Evolutionary conservation across 1,140 invertebrate species (phyloP).

Genomic region (Tetramorium alpestre): DNA sequence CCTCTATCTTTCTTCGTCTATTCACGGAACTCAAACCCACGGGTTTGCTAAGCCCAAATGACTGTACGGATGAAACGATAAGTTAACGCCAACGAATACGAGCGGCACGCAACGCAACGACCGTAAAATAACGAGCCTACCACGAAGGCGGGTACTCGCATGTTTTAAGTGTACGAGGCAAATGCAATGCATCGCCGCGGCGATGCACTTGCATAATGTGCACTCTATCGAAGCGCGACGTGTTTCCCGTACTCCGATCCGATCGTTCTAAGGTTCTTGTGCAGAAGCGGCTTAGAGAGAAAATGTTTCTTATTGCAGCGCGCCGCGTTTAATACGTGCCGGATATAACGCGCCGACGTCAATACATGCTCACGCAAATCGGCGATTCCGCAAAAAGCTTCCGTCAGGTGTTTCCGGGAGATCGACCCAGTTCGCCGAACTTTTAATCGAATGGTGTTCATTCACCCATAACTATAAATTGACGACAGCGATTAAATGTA

Average conservation of each 20-base stretch:
- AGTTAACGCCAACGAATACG: conserved; percentile 38
- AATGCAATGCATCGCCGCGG: conserved; percentile 46
- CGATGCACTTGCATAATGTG: conserved; percentile 65
- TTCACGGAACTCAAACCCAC: neutral
- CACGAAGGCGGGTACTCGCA: conserved; percentile 49
- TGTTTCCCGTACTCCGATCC: conserved; percentile 8
- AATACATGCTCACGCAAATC: conserved; percentile 26
- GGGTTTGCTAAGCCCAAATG: neutral
- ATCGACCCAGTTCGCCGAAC: conserved; percentile 8
- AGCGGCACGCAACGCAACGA: conserved; percentile 58
- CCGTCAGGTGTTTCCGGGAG: conserved; percentile 56
- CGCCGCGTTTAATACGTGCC: conserved; percentile 16
- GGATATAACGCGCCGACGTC: conserved; percentile 55
- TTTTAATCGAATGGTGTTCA: conserved; percentile 32
- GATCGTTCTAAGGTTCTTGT: conserved; percentile 29
- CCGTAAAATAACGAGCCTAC: conserved; percentile 64
- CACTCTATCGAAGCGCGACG: conserved; percentile 56
- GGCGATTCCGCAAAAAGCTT: conserved; percentile 34
- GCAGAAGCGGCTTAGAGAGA: conserved; percentile 13
- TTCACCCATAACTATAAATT: conserved; percentile 8
- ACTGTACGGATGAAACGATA: conserved; percentile 54
- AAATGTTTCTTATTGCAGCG: conserved; percentile 43
- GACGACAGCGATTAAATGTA: neutral
- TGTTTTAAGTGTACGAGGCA: conserved; percentile 53
- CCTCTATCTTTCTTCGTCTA: neutral